Percentiles rank a stretch among this genome's conserved stretches.
Evolutionary conservation across 2,888 invertebrate species (phyloP).

Genomic region (Lasioglossum morio): DNA sequence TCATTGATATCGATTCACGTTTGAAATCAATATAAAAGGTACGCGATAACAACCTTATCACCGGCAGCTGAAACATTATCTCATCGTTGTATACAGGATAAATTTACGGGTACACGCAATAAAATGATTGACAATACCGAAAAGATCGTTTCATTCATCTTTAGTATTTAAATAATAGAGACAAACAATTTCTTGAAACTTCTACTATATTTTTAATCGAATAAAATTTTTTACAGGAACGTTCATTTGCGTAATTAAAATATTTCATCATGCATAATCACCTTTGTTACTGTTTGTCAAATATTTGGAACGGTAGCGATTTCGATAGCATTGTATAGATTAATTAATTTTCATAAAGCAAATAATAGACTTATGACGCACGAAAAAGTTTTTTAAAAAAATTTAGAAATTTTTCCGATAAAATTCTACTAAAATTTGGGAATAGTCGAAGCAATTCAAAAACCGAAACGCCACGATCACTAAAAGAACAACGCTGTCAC

Average conservation of each 20-base stretch:
- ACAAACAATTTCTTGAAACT: background rate
- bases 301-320: background rate
- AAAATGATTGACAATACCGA: background rate
- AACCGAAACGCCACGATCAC: background rate
- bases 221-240: background rate
- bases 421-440: background rate
- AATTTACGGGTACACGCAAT: background rate
- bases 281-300: background rate
- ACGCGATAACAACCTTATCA: conserved; percentile 14
- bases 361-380: background rate
- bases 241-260: background rate
- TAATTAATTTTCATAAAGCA: background rate
- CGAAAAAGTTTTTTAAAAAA: too few relatives aligned
- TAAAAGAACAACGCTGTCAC: conserved; percentile 18
- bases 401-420: background rate
- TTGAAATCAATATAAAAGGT: conserved; percentile 2
- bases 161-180: background rate
- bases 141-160: background rate
- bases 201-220: background rate
- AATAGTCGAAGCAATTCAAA: background rate
- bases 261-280: background rate
- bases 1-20: conserved; percentile 15
- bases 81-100: background rate
- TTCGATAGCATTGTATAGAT: background rate
- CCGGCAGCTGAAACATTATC: background rate